These are phyloP conservation scores for Melieria omissa DNA, from an alignment of 2,888 invertebrate genomes.

Conservation along the genomic window DNA sequence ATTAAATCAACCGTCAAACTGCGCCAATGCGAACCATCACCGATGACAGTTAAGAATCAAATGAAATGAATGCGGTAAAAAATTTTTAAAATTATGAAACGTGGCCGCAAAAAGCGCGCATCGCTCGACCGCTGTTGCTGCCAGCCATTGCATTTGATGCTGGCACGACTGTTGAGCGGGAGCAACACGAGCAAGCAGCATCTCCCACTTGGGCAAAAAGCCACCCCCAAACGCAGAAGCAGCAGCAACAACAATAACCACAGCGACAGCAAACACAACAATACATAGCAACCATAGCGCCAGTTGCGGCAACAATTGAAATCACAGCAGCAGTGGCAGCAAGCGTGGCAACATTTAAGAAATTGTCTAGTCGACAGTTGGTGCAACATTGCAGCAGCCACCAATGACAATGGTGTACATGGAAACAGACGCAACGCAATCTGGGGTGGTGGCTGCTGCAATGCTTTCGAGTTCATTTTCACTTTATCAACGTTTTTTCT, in stretches of 20 bases:
- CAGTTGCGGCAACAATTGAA: conserved; percentile 42
- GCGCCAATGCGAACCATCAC: conserved; percentile 48
- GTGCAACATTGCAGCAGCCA: conserved; percentile 43
- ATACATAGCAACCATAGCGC: conserved; percentile 32
- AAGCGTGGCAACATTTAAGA: conserved; percentile 39
- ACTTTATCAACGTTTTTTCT: conserved; percentile 13
- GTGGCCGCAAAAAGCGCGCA: conserved; percentile 46
- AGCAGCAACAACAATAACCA: conserved; percentile 38
- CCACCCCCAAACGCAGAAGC: conserved; percentile 40
- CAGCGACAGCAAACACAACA: conserved; percentile 38
- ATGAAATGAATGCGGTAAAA: conserved; percentile 59
- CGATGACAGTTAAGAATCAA: conserved; percentile 67
- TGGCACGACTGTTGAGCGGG: conserved; percentile 49
- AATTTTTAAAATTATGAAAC: conserved; percentile 47
- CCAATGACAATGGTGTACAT: conserved; percentile 18
- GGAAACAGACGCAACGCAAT: not conserved
- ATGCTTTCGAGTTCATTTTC: not conserved
- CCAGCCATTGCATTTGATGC: conserved; percentile 18
- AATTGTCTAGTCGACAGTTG: conserved; percentile 41
- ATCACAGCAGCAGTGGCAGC: conserved; percentile 36
- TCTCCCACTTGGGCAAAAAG: conserved; percentile 19
- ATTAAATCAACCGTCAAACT: conserved; percentile 11
- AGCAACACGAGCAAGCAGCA: conserved; percentile 37
- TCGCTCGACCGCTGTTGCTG: conserved; percentile 15
- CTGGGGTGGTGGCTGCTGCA: not conserved